A percentile compares a stretch with the other conserved stretches of the same genome.
These are phyloP conservation scores for Drosophila ironensis DNA, from an alignment of 1,140 invertebrate genomes.

Conservation along the genomic window DNA sequence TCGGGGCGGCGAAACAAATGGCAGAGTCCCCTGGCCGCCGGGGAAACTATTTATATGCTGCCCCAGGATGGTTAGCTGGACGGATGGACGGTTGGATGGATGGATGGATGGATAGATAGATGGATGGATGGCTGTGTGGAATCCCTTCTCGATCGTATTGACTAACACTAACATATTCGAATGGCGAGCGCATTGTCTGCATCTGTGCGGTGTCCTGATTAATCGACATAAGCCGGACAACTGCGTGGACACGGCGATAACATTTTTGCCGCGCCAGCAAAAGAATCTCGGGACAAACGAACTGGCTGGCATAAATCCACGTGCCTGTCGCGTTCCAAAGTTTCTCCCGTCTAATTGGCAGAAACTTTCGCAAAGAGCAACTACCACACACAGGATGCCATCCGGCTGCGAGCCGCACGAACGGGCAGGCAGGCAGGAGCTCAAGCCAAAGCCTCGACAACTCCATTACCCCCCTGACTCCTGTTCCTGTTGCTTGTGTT, in stretches of 20 bases:
- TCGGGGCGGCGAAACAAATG: conserved; percentile 67
- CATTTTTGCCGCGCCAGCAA: conserved; percentile 60
- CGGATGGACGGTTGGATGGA: conserved; percentile 18
- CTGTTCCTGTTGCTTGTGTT: conserved; percentile 65
- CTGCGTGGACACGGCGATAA: conserved; percentile 7
- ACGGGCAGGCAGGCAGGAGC: conserved; percentile 23
- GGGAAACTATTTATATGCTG: conserved; percentile 67
- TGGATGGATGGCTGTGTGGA: conserved; percentile 19
- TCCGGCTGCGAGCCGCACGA: conserved; percentile 55
- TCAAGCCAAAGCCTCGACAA: background rate
- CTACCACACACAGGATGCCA: conserved; percentile 27
- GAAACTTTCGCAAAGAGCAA: conserved; percentile 34
- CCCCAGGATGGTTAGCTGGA: conserved; percentile 7
- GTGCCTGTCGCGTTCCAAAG: conserved; percentile 45
- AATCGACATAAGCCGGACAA: conserved; percentile 22
- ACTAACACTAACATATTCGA: conserved; percentile 56
- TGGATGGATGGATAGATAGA: conserved; percentile 3
- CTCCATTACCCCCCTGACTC: conserved; percentile 8
- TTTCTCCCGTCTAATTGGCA: conserved; percentile 57
- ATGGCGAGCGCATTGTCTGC: conserved; percentile 47
- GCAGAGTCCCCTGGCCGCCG: conserved; percentile 21
- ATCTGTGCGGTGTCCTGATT: conserved; percentile 45
- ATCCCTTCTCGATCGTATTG: background rate
- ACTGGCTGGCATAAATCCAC: conserved; percentile 52
- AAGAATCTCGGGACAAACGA: conserved; percentile 44